Evolutionary conservation across 2,797 vertebrate species (phyloP).

Genomic region (Gouania willdenowi): DNA sequence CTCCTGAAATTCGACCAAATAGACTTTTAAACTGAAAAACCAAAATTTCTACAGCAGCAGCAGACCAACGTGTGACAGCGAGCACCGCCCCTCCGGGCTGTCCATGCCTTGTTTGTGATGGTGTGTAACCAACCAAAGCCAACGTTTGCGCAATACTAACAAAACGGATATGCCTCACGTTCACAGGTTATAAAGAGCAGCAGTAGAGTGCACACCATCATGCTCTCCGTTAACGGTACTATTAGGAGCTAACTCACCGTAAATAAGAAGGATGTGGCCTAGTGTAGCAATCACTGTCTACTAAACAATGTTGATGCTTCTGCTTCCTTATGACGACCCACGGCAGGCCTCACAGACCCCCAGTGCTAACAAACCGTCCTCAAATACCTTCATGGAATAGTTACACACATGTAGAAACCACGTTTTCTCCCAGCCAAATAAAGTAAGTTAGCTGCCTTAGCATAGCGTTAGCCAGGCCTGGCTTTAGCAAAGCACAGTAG

Average conservation of each 20-base stretch:
- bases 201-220: not conserved
- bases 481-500: conserved; percentile 16
- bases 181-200: not conserved
- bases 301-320: conserved; percentile 12
- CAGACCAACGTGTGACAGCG: conserved; percentile 12
- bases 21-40: too few relatives aligned
- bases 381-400: too few relatives aligned
- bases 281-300: conserved; percentile 37
- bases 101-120: conserved; percentile 60
- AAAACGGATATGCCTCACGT: conserved; percentile 20
- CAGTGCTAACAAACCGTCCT: not conserved
- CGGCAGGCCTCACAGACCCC: conserved; percentile 7
- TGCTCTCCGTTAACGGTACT: not conserved
- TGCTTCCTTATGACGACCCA: conserved; percentile 15
- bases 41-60: too few relatives aligned
- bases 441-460: conserved; percentile 18
- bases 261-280: conserved; percentile 36
- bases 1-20: too few relatives aligned
- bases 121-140: conserved; percentile 42
- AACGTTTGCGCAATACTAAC: conserved; percentile 34
- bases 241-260: not conserved
- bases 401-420: too few relatives aligned
- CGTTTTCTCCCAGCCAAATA: accelerated
- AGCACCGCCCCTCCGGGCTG: conserved; percentile 59
- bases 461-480: conserved; percentile 38